phyloP scores from a whole-genome alignment of 2,797 vertebrate genomes.

The Argyrosomus regius region DNA sequence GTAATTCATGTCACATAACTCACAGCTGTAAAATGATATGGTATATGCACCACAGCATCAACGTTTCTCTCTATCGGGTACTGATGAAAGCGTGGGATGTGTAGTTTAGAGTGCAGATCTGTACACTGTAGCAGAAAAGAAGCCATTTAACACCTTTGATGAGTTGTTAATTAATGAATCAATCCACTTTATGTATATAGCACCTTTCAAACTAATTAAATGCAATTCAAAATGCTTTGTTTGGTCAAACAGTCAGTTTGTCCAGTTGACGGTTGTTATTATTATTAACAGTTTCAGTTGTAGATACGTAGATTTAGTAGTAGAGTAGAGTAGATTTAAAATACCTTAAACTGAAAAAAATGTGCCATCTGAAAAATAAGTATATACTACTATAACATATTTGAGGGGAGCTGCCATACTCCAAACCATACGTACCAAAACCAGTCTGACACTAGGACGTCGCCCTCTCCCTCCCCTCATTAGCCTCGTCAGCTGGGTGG shows the following conservation, averaged over 20 bases:
- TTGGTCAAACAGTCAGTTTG: neutral
- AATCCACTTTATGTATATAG: too few relatives aligned
- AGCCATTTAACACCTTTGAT: neutral
- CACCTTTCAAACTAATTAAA: too few relatives aligned
- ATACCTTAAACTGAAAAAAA: neutral
- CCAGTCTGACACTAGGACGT: slow-evolving; percentile 19
- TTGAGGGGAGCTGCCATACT: neutral
- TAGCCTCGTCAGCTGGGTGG: slow-evolving; percentile 88
- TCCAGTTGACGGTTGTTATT: too few relatives aligned
- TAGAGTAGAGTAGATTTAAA: neutral
- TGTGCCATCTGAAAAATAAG: neutral
- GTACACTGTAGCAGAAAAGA: neutral
- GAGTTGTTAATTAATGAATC: neutral
- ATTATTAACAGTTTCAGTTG: neutral
- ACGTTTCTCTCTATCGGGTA: neutral
- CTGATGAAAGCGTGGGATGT: neutral
- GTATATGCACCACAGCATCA: neutral
- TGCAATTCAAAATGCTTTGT: neutral
- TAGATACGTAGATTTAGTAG: neutral
- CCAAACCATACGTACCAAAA: slow-evolving; percentile 1
- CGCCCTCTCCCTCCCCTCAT: slow-evolving; percentile 82
- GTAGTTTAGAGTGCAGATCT: neutral
- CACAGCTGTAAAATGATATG: neutral
- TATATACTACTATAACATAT: neutral
- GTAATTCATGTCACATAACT: neutral